phyloP scores from a whole-genome alignment of 2,113 vertebrate genomes.

The Sander lucioperca region DNA sequence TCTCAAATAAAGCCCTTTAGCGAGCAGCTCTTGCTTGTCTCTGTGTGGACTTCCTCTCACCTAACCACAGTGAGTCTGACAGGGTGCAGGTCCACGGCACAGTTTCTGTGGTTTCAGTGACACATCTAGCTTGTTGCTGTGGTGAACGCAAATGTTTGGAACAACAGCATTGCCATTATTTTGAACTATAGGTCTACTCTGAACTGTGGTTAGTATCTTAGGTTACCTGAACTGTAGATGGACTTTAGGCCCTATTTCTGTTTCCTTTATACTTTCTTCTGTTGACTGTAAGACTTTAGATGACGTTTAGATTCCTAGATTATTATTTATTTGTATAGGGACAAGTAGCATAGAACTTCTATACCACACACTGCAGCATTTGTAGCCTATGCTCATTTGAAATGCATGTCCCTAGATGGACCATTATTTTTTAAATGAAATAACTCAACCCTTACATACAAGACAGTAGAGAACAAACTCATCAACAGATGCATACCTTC shows the following conservation, averaged over 20 bases:
- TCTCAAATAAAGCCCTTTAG: neutral
- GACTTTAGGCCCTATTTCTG: neutral
- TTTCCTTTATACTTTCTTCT: neutral
- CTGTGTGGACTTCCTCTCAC: slow-evolving; percentile 33
- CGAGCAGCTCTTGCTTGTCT: neutral
- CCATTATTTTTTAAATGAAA: too few relatives aligned
- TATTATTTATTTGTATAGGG: too few relatives aligned
- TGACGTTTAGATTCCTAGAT: neutral
- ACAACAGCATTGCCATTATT: neutral
- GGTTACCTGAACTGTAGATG: neutral
- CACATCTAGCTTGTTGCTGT: neutral
- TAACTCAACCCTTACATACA: too few relatives aligned
- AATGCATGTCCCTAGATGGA: too few relatives aligned
- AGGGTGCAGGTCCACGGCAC: neutral
- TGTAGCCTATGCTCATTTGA: too few relatives aligned
- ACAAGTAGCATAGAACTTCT: too few relatives aligned
- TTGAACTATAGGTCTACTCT: neutral
- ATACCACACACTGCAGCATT: too few relatives aligned
- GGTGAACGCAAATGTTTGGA: neutral
- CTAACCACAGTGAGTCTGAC: neutral
- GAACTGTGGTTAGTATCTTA: neutral
- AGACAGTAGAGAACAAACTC: too few relatives aligned
- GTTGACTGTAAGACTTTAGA: neutral
- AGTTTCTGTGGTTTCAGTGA: slow-evolving; percentile 50
- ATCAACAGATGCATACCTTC: too few relatives aligned